Base-by-base conservation (phyloP, 2,888 invertebrate genomes). In the Caenorhabditis sinica region DNA sequence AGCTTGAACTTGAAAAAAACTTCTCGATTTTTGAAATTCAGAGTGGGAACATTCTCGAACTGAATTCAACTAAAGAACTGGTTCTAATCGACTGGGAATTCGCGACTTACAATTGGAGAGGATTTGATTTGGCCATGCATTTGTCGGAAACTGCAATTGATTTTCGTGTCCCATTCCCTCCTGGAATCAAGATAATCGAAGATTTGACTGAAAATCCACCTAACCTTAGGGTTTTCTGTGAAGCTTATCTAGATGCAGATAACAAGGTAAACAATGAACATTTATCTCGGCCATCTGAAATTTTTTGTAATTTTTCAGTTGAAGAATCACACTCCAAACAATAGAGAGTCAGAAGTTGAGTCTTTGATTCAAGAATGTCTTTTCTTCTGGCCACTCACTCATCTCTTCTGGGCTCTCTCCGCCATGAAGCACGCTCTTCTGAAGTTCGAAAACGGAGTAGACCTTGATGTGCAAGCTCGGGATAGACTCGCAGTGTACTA, bases 351-450 rank as follows among this genome's bases (percentile, higher is more conserved):
- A 20, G 65, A 75, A 66, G 1, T 76, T 4, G 60, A 28, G 3
- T 58, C 40, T 51, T 28, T 76, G 2, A 49, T 68, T 25, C 33
- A 60, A 33, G 76, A 76, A 33, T 33, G 43, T n/a, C 25, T 20
- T 15, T 76, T 76, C 76, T 76, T 76, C 40, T 76, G 76, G 68
- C 76, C 76, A n/a, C 51, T 76, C 5, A 69, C 68, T 25, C 68
- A 68, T 33, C 40, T 76, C 15, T 76, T 76, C 68, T 76, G 76
- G 76, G 65, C 60, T 5, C 30, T 76, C 23, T 58, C 58, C 13
- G 68, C 76, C 0, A 56, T 76, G 61, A 43, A 58, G 30, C 25
- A 60, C 25, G 15, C 56, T n/a, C 49, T 68, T 49, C 36, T 60
- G 13, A 69, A 68, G 15, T 68, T 56, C 8, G 76, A 76, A 28